These are phyloP conservation scores for Alca torda DNA, from an alignment of 2,797 vertebrate genomes.

Conservation along the genomic window DNA sequence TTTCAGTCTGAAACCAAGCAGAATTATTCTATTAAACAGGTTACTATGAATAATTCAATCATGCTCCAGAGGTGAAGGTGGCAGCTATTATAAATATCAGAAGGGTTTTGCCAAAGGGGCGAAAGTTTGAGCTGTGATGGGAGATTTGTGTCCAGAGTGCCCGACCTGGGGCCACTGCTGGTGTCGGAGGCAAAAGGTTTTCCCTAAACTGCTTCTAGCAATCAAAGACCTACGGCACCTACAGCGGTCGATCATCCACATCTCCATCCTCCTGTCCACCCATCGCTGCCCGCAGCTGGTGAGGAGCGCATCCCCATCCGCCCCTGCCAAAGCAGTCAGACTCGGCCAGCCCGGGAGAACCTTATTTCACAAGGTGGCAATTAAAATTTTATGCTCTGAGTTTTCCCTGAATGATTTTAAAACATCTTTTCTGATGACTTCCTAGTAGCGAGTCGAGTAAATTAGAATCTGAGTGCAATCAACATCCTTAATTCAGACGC, in stretches of 20 bases:
- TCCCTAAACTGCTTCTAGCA: not conserved
- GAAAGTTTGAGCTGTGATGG: not conserved
- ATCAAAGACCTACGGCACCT: not conserved
- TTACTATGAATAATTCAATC: not conserved
- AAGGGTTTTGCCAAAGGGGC: not conserved
- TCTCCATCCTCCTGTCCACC: not conserved
- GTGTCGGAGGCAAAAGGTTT: not conserved
- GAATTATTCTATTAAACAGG: not conserved
- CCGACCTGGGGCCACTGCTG: fast-evolving
- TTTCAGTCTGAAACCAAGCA: not conserved
- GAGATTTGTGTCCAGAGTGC: not conserved
- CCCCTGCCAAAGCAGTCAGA: not conserved
- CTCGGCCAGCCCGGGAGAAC: not conserved
- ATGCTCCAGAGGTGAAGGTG: not conserved
- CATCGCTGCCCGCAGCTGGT: fast-evolving
- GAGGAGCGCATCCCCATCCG: not conserved
- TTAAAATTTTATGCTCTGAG: slow-evolving; percentile 69
- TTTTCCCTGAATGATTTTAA: slow-evolving; percentile 65
- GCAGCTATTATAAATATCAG: not conserved
- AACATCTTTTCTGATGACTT: slow-evolving; percentile 53
- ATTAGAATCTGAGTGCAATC: slow-evolving; percentile 59
- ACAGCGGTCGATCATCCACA: fast-evolving
- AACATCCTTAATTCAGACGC: slow-evolving; percentile 41
- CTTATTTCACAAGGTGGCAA: slow-evolving; percentile 51
- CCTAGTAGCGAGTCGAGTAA: slow-evolving; percentile 42